Percentiles rank a stretch among this genome's conserved stretches.
These are phyloP conservation scores for Gallinago undulata DNA, from an alignment of 2,113 vertebrate genomes.

Conservation along the genomic window DNA sequence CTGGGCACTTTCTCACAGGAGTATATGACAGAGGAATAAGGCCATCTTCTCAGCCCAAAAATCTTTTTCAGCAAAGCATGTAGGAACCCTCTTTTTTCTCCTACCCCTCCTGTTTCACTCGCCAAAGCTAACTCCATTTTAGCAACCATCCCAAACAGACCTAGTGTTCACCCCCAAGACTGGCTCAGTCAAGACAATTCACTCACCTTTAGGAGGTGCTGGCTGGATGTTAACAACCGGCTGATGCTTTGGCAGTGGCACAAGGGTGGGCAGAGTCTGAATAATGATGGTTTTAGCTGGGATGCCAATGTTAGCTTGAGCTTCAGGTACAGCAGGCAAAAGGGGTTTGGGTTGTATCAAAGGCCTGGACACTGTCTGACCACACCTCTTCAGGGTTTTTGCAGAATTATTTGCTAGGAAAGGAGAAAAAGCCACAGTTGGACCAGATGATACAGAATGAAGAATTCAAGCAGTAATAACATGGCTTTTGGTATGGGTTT, in stretches of 20 bases:
- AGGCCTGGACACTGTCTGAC: constrained; percentile 79
- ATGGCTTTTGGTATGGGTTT: accelerated
- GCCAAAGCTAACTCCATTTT: not conserved
- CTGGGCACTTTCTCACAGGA: not conserved
- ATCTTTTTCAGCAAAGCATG: not conserved
- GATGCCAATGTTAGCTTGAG: constrained; percentile 73
- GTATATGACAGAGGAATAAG: not conserved
- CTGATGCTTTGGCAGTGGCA: constrained; percentile 83
- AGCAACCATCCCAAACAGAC: not conserved
- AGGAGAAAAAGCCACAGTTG: not conserved
- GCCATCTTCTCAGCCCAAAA: not conserved
- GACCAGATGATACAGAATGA: not conserved
- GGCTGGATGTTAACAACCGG: constrained; percentile 84
- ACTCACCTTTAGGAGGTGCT: constrained; percentile 83
- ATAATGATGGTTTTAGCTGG: constrained; percentile 91
- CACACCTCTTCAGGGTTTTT: constrained; percentile 75
- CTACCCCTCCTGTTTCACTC: not conserved
- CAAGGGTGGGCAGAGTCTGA: constrained; percentile 83
- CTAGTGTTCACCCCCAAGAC: not conserved
- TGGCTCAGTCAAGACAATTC: not conserved
- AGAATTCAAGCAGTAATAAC: not conserved
- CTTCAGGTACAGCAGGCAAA: constrained; percentile 81
- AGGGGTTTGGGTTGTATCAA: constrained; percentile 88
- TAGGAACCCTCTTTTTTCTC: not conserved
- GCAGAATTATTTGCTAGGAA: constrained; percentile 74